Base-by-base conservation (phyloP, 92 coral and sea anemone species). In the Phymanthus crucifer region DNA sequence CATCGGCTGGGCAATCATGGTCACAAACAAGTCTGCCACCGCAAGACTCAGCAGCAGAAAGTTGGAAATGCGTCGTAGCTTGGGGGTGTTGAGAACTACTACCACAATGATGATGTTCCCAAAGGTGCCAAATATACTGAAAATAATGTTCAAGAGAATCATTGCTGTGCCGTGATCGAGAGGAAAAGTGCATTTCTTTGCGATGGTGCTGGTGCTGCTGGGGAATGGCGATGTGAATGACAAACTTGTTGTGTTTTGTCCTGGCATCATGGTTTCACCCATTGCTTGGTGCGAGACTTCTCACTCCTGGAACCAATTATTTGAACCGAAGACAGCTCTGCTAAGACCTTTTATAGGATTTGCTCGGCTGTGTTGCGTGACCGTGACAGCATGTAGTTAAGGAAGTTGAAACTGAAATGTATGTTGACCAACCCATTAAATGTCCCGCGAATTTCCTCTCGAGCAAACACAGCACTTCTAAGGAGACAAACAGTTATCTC, bases 41-140 rank as follows among this genome's bases (percentile, higher is more conserved):
- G 90, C 90, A 46, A 86, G 76, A 75, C 90, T 86, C 61, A 82
- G 38, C 17, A 86, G 87, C 40, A 86, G 85, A 64, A 67, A 86
- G 87, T 86, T 82, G 27, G 86, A 76, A 31, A 80, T 40, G 34
- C 90, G 66, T 54, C 90, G 82, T 16, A 81, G 87, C 24, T 84
- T 84, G 26, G 78, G 80, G 66, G 68, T 86, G 47, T 58, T 71
- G 1, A 31, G 56, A 5, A 86, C 83, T 12, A 84, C 90, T 71
- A 86, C 47, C 23, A 84, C 70, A 70, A 86, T 84, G 68, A 82
- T 73, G 46, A 86, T 9, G 50, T 86, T 86, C 19, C 89, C 90
- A 31, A 81, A 17, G 32, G 90, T 76, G 43, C 90, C 90, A 16
- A 76, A 76, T 32, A 86, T 66, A 31, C 83, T 47, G 40, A 86